Evolutionary conservation across 2,888 invertebrate genomes (phyloP), one percentile per base, ranked within the genome.

Genomic region (Pyrgus malvae): DNA sequence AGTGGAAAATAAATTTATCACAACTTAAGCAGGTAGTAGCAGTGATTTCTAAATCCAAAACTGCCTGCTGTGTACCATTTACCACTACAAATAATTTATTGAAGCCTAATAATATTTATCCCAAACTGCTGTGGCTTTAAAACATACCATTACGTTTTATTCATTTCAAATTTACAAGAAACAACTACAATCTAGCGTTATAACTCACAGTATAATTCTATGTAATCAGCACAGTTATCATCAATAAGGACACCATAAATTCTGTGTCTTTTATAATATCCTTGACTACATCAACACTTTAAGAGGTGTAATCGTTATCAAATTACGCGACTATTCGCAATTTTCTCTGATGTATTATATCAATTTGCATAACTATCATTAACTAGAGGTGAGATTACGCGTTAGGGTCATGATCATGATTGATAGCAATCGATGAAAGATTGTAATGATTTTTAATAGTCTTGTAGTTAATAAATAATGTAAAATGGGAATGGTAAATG

Each of bases 291-390:
- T 41, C 50, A 33, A 41, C 50, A 42, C 40, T 37, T 48, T 21
- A 40, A 42, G 19, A 9, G 17, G 25, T 27, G 29, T 44, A 53
- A 53, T 38, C 29, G 38, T 45, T 53, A 45, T 27, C 37, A 37
- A 53, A 45, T 45, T 53, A 45, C 27, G 27, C 37, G 14, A 17
- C 51, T 29, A 33, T 37, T 19, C 9, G 45, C 29, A 53, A 45
- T 53, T 53, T 53, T 45, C 53, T 29, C 21, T 45, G 45, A 53
- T 45, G 38, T 44, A 42, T 50, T 42, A 27, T 44, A 31, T 29
- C 31, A 38, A 45, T 53, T 37, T 53, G 23, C 44, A 53, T 53
- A 53, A 29, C 38, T 21, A 19, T 37, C 19, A 21, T 45, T 19
- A 16, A 27, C n/a, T 38, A 7, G 27, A 17, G 16, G 23, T n/a